Conservation (phyloP, 1,140 invertebrate species). For the Heliothis virescens region DNA sequence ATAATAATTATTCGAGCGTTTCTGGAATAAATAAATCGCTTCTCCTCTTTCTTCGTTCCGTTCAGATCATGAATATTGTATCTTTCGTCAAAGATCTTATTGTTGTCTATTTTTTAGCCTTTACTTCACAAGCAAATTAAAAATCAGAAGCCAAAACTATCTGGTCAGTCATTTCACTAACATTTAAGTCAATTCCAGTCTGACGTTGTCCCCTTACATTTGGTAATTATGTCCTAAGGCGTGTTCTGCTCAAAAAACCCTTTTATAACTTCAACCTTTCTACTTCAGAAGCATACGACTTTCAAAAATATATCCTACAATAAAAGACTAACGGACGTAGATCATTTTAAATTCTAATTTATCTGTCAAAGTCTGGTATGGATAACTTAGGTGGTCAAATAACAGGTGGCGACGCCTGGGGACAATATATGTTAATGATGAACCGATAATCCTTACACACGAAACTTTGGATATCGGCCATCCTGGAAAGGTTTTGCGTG, state of each 20-base stretch:
- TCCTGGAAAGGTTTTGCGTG: not conserved
- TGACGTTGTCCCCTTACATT: not conserved
- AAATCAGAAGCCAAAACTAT: no score
- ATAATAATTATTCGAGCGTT: no score
- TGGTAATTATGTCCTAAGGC: not conserved
- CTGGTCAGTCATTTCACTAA: no score
- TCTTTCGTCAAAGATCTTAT: no score
- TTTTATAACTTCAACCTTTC: not conserved
- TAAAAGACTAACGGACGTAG: slow-evolving; percentile 13
- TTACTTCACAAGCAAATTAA: no score
- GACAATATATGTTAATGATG: slow-evolving; percentile 10
- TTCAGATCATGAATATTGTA: no score
- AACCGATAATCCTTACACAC: not conserved
- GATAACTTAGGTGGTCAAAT: not conserved
- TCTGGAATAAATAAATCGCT: no score
- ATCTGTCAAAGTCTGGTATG: not conserved
- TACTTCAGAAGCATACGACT: not conserved
- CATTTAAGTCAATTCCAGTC: not conserved
- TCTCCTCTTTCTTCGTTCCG: no score
- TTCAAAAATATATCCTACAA: not conserved
- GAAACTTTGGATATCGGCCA: not conserved
- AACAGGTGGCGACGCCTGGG: slow-evolving; percentile 24
- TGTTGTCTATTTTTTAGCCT: no score
- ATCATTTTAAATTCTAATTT: not conserved
- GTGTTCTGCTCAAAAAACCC: not conserved